Percentiles rank a stretch among this genome's conserved stretches.
These are phyloP conservation scores for Sogatella furcifera DNA, from an alignment of 1,140 invertebrate species.

Conservation along the genomic window DNA sequence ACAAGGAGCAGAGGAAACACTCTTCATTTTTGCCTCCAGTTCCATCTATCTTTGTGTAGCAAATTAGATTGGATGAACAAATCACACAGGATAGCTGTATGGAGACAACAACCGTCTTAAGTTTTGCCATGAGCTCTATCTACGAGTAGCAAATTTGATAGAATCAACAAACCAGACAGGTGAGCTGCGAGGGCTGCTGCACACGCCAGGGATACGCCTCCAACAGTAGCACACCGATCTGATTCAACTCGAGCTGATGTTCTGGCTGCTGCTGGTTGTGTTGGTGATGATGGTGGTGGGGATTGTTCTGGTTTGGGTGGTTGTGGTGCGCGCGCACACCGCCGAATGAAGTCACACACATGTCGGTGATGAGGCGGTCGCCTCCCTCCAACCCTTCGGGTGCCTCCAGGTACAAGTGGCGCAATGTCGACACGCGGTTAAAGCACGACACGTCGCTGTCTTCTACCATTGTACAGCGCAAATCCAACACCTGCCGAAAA, in stretches of 20 bases:
- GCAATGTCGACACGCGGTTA: constrained; percentile 44
- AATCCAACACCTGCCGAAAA: constrained; percentile 43
- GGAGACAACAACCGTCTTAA: no score
- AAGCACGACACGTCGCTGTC: constrained; percentile 57
- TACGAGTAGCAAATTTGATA: no score
- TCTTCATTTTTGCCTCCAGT: no score
- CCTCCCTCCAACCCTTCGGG: constrained; percentile 22
- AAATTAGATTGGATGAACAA: no score
- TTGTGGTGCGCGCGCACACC: neutral
- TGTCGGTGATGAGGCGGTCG: constrained; percentile 13
- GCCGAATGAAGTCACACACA: constrained; percentile 13
- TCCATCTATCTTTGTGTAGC: no score
- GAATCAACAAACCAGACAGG: neutral
- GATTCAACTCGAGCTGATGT: no score
- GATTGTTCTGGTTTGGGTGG: neutral
- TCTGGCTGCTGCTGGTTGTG: constrained; percentile 22
- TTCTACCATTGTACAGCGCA: constrained; percentile 49
- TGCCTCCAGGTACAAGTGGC: constrained; percentile 46
- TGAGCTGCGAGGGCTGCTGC: no score
- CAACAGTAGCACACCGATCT: no score
- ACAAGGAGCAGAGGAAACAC: no score
- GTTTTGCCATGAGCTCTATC: no score
- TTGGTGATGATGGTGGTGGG: constrained; percentile 26
- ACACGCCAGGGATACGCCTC: no score
- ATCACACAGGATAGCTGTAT: no score